Evolutionary conservation across 2,113 vertebrate genomes (phyloP).

Genomic region (Podarcis raffonei): DNA sequence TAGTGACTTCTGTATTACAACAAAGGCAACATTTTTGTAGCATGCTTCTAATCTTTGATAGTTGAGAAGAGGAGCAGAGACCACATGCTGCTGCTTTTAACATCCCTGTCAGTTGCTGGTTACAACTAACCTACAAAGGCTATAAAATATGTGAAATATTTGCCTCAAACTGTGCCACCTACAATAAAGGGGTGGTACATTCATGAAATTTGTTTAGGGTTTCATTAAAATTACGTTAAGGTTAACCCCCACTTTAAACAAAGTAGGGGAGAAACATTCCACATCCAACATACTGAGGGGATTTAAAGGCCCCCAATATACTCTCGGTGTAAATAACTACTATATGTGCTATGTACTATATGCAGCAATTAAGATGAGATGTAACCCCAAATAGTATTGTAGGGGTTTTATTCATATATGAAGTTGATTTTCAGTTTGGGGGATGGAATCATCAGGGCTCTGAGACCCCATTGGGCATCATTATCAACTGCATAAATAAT

Average conservation of each 20-base stretch:
- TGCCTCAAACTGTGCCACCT: background rate
- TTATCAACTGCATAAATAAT: background rate
- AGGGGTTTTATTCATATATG: background rate
- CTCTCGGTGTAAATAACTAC: background rate
- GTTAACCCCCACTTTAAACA: background rate
- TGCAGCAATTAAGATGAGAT: background rate
- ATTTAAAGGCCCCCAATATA: background rate
- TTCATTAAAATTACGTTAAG: background rate
- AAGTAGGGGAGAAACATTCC: background rate
- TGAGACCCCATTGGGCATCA: background rate
- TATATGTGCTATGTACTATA: background rate
- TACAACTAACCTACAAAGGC: background rate
- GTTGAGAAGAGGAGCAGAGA: background rate
- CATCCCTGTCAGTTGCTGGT: background rate
- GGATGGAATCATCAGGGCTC: background rate
- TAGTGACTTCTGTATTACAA: rapidly evolving
- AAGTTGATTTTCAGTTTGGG: background rate
- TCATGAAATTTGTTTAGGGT: background rate
- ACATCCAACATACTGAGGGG: background rate
- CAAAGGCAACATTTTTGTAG: background rate
- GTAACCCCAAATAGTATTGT: background rate
- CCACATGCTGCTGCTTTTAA: background rate
- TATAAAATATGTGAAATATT: background rate
- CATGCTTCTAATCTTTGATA: background rate
- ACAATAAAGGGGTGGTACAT: background rate